Evolutionary conservation across 2,797 vertebrate species (phyloP).

Genomic region (Myotis planiceps): DNA sequence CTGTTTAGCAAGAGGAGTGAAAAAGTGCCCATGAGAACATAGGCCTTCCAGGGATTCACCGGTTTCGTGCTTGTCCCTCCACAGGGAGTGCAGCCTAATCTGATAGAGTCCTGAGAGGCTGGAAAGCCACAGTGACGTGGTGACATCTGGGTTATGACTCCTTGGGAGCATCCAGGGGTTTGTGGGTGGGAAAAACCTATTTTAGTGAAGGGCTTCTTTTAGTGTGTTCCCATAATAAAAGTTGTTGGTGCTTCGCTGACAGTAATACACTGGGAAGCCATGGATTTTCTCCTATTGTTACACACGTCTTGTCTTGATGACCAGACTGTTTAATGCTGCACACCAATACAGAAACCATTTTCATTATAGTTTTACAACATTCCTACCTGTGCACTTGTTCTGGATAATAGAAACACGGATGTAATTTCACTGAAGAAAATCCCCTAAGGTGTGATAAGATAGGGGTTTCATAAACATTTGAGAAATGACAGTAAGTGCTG

Average conservation of each 20-base stretch:
- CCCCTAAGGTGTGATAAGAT: not conserved
- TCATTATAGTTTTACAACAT: constrained; percentile 5
- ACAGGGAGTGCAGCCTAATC: not conserved
- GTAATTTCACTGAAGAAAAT: constrained; percentile 38
- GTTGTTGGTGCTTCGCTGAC: not conserved
- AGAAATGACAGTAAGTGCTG: constrained; percentile 46
- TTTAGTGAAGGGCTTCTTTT: not conserved
- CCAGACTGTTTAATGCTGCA: not conserved
- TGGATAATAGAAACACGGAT: constrained; percentile 24
- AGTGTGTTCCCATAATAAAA: not conserved
- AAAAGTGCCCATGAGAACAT: not conserved
- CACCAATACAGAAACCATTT: not conserved
- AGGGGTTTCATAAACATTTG: not conserved
- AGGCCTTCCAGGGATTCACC: not conserved
- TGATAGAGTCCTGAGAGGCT: not conserved
- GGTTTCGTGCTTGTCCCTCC: not conserved
- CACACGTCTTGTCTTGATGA: constrained; percentile 17
- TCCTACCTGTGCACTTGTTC: not conserved
- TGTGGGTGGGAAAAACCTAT: not conserved
- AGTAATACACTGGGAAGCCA: not conserved
- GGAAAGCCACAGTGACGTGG: not conserved
- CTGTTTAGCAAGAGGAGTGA: not conserved
- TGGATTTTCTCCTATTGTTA: not conserved
- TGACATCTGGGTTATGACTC: constrained; percentile 1
- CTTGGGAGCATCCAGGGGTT: not conserved